Evolutionary conservation across 2,797 vertebrate species (phyloP), one percentile per base, ranked within the genome.

Genomic region (Aulostomus chinensis): DNA sequence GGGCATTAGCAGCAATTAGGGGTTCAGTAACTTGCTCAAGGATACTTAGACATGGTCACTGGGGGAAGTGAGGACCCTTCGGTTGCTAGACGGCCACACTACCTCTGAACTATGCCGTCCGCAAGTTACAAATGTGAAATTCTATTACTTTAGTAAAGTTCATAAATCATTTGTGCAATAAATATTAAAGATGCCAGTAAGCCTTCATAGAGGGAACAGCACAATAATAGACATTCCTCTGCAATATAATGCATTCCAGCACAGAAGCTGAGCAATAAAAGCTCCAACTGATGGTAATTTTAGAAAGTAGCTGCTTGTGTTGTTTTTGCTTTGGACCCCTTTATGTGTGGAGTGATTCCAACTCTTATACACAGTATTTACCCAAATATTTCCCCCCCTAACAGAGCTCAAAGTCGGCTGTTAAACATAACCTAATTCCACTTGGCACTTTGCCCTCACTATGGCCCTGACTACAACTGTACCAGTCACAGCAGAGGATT

Each of bases 401-500:
- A 17, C 24, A 37, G 33, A 52, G 36, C 30, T 21, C 10, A 17
- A 52, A 50, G 38, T 68, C 66, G 75, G 77, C 63, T 80, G 69
- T 56, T 75, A 31, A 69, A 58, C 39, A 57, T 56, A 73, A 64
- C 24, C 65, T 63, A 68, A 77, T 72, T 68, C 56, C 51, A 56
- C 54, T 64, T 73, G 67, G 60, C 63, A 57, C 47, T 42, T 41
- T 54, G 53, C 63, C 73, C 52, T 73, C 40, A 71, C 69, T 80
- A 61, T 41, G 38, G 50, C 68, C 62, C 76, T 73, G 57, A 84
- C 73, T 72, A 83, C 65, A 81, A 81, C 79, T 83, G 84, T 82
- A 88, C 85, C 86, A 88, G 85, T 86, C 86, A 88, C 88, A 88
- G 84, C 73, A 86, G 85, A 89, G 84, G 93, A 96, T 96, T 97